phyloP scores from a whole-genome alignment of 2,797 vertebrate species.

The Cheirogaleus major region DNA sequence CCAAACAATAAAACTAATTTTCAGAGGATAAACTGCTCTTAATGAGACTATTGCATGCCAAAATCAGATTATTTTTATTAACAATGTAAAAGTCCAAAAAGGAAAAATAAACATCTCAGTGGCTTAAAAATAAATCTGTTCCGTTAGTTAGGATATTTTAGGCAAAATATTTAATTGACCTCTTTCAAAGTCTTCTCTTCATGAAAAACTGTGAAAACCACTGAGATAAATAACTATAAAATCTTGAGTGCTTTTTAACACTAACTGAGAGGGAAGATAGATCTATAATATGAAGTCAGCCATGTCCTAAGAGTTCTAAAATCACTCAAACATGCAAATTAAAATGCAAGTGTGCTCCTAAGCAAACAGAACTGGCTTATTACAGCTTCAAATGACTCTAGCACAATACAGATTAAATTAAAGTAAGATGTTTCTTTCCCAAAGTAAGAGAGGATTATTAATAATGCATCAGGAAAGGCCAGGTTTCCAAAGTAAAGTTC shows the following conservation, averaged over 20 bases:
- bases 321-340: background rate
- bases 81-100: background rate
- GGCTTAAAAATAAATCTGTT: background rate
- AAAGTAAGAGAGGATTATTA: background rate
- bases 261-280: background rate
- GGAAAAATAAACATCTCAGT: background rate
- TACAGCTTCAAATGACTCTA: background rate
- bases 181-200: constrained; percentile 29
- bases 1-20: background rate
- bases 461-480: background rate
- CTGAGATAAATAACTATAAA: background rate
- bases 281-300: background rate
- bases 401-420: background rate
- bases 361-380: background rate
- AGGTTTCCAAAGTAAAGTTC: background rate
- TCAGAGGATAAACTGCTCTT: background rate
- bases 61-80: constrained; percentile 48
- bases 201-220: constrained; percentile 34
- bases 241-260: background rate
- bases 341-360: background rate
- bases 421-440: background rate
- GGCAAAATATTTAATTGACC: constrained; percentile 16
- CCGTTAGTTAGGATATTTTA: constrained; percentile 25
- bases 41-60: background rate
- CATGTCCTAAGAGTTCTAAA: background rate